Conservation (phyloP, 2,113 vertebrate species). For the Brachyhypopomus occidentalis region DNA sequence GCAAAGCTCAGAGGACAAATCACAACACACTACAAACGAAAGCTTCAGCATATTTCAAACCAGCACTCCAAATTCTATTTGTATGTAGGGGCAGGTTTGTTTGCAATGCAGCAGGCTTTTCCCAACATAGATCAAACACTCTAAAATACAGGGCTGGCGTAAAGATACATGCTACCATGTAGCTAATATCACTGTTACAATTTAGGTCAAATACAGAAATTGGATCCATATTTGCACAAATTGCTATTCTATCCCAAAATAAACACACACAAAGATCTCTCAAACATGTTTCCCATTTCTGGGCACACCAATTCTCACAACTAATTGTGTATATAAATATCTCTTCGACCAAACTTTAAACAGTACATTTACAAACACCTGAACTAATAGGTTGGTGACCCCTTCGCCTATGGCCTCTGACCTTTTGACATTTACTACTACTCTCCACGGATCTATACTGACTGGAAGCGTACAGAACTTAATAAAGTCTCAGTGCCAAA, state of each 20-base stretch:
- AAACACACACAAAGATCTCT: neutral
- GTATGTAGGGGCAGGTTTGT: neutral
- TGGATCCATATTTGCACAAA: neutral
- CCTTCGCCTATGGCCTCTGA: conserved; percentile 29
- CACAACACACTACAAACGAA: neutral
- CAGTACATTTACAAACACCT: neutral
- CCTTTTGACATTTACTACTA: conserved; percentile 14
- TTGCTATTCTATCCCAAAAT: neutral
- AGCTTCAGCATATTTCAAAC: neutral
- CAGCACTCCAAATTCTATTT: neutral
- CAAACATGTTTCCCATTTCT: too few species aligned
- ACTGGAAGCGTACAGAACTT: conserved; percentile 19
- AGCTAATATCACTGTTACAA: neutral
- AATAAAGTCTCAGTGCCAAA: conserved; percentile 31
- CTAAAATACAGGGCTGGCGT: too few species aligned
- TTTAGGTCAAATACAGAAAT: too few species aligned
- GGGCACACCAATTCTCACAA: neutral
- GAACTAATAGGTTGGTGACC: conserved; percentile 33
- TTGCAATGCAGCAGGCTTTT: neutral
- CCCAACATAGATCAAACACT: neutral
- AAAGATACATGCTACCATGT: neutral
- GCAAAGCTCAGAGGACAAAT: conserved; percentile 4
- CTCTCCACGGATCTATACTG: neutral
- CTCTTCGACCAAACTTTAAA: neutral
- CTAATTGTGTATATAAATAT: too few species aligned